phyloP scores from a whole-genome alignment of 1,140 invertebrate genomes.

The Acromyrmex charruanus region DNA sequence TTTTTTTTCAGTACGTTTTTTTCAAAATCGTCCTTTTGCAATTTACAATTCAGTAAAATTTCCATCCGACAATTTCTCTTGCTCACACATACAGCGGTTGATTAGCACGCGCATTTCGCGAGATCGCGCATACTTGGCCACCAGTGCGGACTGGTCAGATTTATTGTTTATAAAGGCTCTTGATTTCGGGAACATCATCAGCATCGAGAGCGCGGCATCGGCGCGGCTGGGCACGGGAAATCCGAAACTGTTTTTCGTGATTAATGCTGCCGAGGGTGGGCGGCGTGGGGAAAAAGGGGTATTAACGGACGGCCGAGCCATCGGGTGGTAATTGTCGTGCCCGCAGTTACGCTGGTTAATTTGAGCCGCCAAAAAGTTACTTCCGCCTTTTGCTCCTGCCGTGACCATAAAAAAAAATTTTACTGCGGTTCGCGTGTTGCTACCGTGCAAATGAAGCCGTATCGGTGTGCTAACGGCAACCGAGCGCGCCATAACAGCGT shows the following conservation, averaged over 20 bases:
- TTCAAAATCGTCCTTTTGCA: constrained; percentile 1
- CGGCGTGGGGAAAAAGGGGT: constrained; percentile 18
- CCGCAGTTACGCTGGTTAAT: constrained; percentile 66
- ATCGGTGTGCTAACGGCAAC: constrained; percentile 45
- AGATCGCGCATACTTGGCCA: background rate
- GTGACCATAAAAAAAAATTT: constrained; percentile 56
- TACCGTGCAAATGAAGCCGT: constrained; percentile 54
- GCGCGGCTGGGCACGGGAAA: background rate
- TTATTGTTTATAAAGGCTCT: constrained; percentile 54
- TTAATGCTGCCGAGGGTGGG: constrained; percentile 43
- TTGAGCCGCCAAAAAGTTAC: constrained; percentile 68
- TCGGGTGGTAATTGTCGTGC: constrained; percentile 67
- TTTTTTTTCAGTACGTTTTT: background rate
- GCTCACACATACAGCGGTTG: background rate
- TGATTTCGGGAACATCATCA: constrained; percentile 39
- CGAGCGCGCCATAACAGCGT: constrained; percentile 21
- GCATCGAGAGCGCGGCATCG: constrained; percentile 44
- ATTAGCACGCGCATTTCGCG: constrained; percentile 15
- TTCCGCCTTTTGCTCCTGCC: constrained; percentile 59
- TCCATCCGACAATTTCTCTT: background rate
- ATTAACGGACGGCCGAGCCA: constrained; percentile 57
- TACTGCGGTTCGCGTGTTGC: constrained; percentile 54
- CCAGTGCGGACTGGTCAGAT: constrained; percentile 2
- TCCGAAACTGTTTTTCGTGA: constrained; percentile 65
- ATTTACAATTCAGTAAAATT: constrained; percentile 5